These are phyloP conservation scores for Calosoma granatense DNA, from an alignment of 1,140 invertebrate genomes.

Conservation along the genomic window DNA sequence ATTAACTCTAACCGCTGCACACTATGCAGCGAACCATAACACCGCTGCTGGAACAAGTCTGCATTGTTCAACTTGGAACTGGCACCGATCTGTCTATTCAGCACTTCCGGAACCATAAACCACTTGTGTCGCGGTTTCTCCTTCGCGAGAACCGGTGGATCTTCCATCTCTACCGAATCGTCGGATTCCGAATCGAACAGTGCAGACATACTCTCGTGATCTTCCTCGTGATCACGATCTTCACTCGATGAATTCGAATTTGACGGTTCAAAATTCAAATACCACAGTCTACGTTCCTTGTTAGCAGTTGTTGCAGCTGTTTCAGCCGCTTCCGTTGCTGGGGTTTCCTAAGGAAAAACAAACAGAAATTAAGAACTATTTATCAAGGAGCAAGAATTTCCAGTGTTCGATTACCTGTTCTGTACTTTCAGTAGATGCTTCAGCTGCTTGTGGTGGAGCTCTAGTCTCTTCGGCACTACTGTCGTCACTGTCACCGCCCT, in stretches of 20 bases:
- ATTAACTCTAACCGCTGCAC: slow-evolving; percentile 74
- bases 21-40: slow-evolving; percentile 71
- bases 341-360: background rate
- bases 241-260: slow-evolving; percentile 15
- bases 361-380: background rate
- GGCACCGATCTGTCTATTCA: slow-evolving; percentile 50
- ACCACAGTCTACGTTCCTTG: background rate
- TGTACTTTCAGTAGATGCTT: background rate
- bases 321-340: background rate
- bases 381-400: background rate
- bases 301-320: background rate
- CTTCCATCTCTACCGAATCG: slow-evolving; percentile 34
- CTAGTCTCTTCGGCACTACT: slow-evolving; percentile 14
- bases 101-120: slow-evolving; percentile 48
- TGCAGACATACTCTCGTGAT: slow-evolving; percentile 19
- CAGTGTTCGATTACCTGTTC: background rate
- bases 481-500: slow-evolving; percentile 19
- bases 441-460: background rate
- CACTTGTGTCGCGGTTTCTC: slow-evolving; percentile 56
- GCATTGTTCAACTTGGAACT: slow-evolving; percentile 38
- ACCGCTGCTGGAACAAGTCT: slow-evolving; percentile 54
- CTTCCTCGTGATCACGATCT: slow-evolving; percentile 29
- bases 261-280: slow-evolving; percentile 1
- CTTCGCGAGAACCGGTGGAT: slow-evolving; percentile 43
- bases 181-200: slow-evolving; percentile 32